Evolutionary conservation across 2,113 vertebrate species (phyloP), one percentile per base, ranked within the genome.

Genomic region (Bagarius yarrelli): DNA sequence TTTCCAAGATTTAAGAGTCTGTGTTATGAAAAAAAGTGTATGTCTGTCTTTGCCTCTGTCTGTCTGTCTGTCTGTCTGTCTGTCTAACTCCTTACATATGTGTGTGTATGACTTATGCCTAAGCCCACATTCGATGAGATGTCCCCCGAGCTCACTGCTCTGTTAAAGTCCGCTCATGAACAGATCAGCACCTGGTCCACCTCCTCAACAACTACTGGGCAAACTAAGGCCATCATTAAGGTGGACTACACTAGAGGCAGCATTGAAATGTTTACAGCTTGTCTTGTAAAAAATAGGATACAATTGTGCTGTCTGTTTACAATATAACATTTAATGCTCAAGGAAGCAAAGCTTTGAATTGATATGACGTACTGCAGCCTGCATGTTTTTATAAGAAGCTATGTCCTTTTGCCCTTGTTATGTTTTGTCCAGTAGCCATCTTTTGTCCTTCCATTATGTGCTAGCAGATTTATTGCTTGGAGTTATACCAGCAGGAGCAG

Each of bases 161-260:
- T 89, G 47, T 73, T 89, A 69, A 84, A 86, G 85, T 89, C 88
- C 50, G 86, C 86, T 76, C 69, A 84, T 55, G 79, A 85, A 16
- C 86, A 87, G 74, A 93, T 92, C 83, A 92, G 94, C 83, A 94
- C 93, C 91, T 94, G 93, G 94, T 91, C 94, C 79, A 87, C 94
- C 72, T 85, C 93, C 81, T 72, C 93, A 87, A 89, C 93, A n/a
- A 44, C 83, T 30, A 66, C 75, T 25, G 71, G 40, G 82, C 92
- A 93, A 85, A 93, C 87, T 91, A 93, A 92, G 93, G 89, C 89
- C 87, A 91, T 44, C 27, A 25, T 63, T 72, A 81, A 95, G 95
- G 95, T 95, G 94, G 91, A 76, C 61, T 50, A 66, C 56, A 55
- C 61, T 70, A 76, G 36, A 52, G n/a, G 66, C 18, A 76, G n/a